These are phyloP conservation scores for Luffia ferchaultella DNA, from an alignment of 2,888 invertebrate species.

Conservation along the genomic window DNA sequence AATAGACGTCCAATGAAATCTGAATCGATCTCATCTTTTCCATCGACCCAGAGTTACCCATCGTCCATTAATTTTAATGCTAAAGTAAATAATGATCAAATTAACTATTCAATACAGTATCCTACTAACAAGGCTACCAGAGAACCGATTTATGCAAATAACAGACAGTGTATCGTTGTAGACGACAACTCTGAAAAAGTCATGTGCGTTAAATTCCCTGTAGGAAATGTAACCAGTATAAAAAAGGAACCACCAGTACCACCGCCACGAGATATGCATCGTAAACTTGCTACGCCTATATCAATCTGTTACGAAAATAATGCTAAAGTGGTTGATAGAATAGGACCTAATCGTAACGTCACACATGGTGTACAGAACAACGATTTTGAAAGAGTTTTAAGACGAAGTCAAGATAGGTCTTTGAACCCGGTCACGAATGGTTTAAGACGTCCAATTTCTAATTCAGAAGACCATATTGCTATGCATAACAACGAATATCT, in stretches of 20 bases:
- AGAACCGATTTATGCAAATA: conserved; percentile 45
- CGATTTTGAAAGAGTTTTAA: conserved; percentile 56
- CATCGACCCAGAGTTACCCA: conserved; percentile 59
- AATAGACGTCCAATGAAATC: conserved; percentile 47
- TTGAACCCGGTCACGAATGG: conserved; percentile 51
- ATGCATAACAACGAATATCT: conserved; percentile 55
- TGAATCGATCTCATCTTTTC: conserved; percentile 60
- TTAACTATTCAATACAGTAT: conserved; percentile 57
- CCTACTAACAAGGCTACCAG: conserved; percentile 40
- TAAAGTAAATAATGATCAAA: conserved; percentile 61
- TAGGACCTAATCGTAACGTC: conserved; percentile 28
- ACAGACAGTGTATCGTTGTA: conserved; percentile 39
- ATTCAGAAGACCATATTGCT: conserved; percentile 59
- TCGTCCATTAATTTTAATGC: conserved; percentile 63
- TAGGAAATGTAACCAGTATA: conserved; percentile 50
- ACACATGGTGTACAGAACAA: conserved; percentile 48
- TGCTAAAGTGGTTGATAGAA: conserved; percentile 34
- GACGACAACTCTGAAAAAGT: conserved; percentile 48
- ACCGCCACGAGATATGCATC: conserved; percentile 79
- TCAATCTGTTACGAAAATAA: conserved; percentile 60
- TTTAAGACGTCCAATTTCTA: conserved; percentile 53
- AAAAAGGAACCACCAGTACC: conserved; percentile 75
- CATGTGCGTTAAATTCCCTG: conserved; percentile 59
- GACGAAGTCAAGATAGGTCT: conserved; percentile 53
- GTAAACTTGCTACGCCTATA: conserved; percentile 60